Conservation (phyloP, 2,113 vertebrate genomes). For the Nematolebias whitei region DNA sequence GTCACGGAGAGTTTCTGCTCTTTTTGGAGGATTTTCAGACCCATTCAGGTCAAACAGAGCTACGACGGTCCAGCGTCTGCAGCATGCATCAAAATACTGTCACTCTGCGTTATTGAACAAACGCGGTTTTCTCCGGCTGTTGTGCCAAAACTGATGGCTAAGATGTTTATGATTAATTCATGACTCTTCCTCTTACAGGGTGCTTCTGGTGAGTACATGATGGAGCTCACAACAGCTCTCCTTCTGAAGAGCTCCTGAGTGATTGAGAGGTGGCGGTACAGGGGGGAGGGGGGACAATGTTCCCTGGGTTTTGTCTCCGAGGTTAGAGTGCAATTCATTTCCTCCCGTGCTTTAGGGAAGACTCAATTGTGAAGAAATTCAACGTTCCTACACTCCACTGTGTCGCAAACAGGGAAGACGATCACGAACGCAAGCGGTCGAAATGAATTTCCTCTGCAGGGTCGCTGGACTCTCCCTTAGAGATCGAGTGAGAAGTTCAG, state of each 20-base stretch:
- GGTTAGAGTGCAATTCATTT: conserved; percentile 41
- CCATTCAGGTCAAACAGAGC: conserved; percentile 12
- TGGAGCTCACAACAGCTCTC: conserved; percentile 67
- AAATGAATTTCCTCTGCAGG: too few relatives aligned
- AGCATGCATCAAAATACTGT: conserved; percentile 48
- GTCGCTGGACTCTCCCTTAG: too few relatives aligned
- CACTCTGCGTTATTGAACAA: conserved; percentile 55
- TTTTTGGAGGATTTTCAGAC: conserved; percentile 19
- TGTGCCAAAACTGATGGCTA: conserved; percentile 39
- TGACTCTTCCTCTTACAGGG: conserved; percentile 59
- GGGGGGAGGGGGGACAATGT: conserved; percentile 53
- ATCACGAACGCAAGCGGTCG: too few relatives aligned
- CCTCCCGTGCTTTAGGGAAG: conserved; percentile 23
- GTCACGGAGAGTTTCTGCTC: too few relatives aligned
- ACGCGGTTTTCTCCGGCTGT: conserved; percentile 55
- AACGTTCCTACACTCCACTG: too few relatives aligned
- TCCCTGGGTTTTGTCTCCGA: conserved; percentile 52
- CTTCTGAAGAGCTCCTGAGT: conserved; percentile 54
- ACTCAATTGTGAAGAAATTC: too few relatives aligned
- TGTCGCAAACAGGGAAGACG: too few relatives aligned
- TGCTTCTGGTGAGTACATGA: conserved; percentile 71
- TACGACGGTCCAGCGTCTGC: conserved; percentile 8
- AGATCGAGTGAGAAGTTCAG: too few relatives aligned
- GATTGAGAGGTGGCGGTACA: conserved; percentile 64
- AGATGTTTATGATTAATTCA: conserved; percentile 73